Base-by-base conservation (phyloP, 1,140 invertebrate genomes). In the Planococcus citri region DNA sequence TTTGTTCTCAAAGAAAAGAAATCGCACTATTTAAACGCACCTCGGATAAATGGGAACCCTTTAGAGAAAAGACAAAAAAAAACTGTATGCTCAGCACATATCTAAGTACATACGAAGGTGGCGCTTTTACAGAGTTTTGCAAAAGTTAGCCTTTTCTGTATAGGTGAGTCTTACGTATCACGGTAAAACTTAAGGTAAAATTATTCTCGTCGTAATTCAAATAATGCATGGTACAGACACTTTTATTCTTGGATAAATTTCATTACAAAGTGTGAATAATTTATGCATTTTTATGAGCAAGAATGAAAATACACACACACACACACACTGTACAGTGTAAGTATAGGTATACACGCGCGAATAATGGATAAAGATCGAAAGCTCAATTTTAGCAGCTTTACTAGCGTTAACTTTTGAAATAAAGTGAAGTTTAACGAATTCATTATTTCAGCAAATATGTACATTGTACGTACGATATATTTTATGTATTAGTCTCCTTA, bases 201-300 rank as follows among this genome's bases (percentile, higher is more conserved):
- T 20, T 20, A 51, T 51, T 51, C 17, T 51, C 17, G 41, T 51
- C 41, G n/a, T 20, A 9, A 51, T 51, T 51, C 41, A 17, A 51
- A 51, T 51, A 51, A 51, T 51, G 41, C 41, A 51, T 51, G n/a
- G 2, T 17, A n/a, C 17, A 51, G 41, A 51, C 41, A 17, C 41
- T 51, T 51, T 51, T 51, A 51, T 51, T 51, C 17, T 6, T 4
- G 41, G 17, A 51, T 51, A 51, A 51, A 51, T 51, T 51, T 51
- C 41, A 51, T 51, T n/a, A 51, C 41, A 51, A 51, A 51, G 41
- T 51, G 41, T 20, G 41, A 51, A 51, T 51, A 51, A 51, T 51
- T 51, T 51, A 51, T 51, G 41, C 17, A 51, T 51, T 51, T 51
- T 51, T 14, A 14, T 51, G 10, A 51, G 17, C 41, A 51, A 3